Conservation (phyloP, 2,113 vertebrate genomes). For the Hyaena hyaena region DNA sequence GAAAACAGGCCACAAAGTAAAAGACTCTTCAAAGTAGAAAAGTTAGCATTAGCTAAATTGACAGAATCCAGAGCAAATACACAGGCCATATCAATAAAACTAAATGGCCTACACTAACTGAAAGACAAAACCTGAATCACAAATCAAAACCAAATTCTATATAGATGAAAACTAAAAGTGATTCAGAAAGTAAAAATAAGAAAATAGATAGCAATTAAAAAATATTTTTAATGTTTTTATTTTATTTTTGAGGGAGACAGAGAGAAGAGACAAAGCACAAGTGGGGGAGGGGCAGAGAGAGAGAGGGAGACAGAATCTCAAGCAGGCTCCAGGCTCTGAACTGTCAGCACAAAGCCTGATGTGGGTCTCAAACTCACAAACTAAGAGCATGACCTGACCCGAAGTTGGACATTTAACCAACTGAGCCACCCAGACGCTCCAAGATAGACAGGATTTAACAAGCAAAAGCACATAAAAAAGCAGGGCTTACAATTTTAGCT, state of each 20-base stretch:
- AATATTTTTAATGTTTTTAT: no score
- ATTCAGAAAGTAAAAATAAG: slow-evolving; percentile 26
- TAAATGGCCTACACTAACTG: neutral
- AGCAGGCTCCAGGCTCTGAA: no score
- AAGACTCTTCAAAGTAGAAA: slow-evolving; percentile 27
- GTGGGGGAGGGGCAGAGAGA: no score
- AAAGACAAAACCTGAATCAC: slow-evolving; percentile 31
- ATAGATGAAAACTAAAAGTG: neutral
- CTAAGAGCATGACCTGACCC: no score
- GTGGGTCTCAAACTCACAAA: no score
- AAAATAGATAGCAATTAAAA: neutral
- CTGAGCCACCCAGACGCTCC: no score
- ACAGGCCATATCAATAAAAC: neutral
- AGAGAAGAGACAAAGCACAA: no score
- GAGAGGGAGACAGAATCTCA: no score
- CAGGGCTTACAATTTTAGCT: neutral
- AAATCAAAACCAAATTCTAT: neutral
- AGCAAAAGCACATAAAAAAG: neutral
- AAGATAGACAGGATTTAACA: neutral
- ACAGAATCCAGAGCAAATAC: slow-evolving; percentile 1
- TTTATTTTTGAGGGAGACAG: no score
- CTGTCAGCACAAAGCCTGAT: no score
- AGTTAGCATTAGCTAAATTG: neutral
- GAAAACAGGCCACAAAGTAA: slow-evolving; percentile 37
- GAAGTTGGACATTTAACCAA: no score